Conservation (phyloP, 2,797 vertebrate species). For the Phrynocephalus vlangalii region DNA sequence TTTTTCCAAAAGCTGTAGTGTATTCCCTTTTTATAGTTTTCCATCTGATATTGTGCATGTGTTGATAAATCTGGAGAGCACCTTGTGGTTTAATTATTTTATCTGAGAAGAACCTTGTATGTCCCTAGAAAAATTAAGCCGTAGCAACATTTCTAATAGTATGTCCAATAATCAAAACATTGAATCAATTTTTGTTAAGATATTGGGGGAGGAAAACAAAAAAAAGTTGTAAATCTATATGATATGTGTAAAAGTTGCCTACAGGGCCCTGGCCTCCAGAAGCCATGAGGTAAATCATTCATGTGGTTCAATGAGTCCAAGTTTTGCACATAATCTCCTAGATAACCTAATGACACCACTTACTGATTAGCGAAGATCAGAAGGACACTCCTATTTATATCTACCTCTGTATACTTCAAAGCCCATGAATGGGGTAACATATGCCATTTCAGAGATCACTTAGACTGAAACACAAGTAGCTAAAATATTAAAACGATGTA, state of each 20-base stretch:
- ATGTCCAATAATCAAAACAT: background rate
- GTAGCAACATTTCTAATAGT: background rate
- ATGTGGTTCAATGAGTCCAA: background rate
- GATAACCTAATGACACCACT: background rate
- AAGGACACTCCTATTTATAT: background rate
- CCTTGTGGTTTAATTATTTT: background rate
- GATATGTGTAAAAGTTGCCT: background rate
- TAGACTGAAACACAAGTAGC: background rate
- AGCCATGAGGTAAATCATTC: background rate
- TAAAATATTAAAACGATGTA: background rate
- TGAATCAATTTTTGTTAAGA: background rate
- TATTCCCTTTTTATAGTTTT: background rate
- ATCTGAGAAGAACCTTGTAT: background rate
- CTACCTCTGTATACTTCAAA: background rate
- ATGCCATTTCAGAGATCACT: background rate
- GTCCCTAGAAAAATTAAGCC: background rate
- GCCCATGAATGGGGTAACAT: background rate
- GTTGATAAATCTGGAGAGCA: background rate
- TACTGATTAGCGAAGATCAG: background rate
- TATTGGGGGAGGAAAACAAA: background rate
- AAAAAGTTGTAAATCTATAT: background rate
- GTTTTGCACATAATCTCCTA: background rate
- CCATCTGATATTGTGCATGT: background rate
- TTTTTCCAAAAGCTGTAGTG: background rate
- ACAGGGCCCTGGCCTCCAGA: background rate